A percentile compares a stretch with the other conserved stretches of the same genome.
phyloP scores from a whole-genome alignment of 2,797 vertebrate species.

The Lophius americanus region DNA sequence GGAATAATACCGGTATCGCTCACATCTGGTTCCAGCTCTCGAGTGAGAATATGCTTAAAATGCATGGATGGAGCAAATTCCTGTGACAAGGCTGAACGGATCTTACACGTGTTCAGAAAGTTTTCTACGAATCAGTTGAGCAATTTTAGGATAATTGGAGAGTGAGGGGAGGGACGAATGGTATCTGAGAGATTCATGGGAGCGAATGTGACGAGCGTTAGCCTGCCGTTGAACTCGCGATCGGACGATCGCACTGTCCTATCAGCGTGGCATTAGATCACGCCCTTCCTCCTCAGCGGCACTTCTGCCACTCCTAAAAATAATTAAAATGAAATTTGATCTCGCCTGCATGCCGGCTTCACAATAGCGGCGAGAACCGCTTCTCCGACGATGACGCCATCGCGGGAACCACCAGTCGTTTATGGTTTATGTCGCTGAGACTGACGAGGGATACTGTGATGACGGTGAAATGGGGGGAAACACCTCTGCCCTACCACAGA shows the following conservation, averaged over 20 bases:
- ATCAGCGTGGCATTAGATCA: conserved; percentile 35
- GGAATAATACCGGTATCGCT: neutral
- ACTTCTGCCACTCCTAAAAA: conserved; percentile 40
- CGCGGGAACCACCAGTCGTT: conserved; percentile 17
- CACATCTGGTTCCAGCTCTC: no score
- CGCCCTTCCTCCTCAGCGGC: conserved; percentile 15
- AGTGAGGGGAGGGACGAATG: no score
- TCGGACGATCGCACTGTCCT: conserved; percentile 23
- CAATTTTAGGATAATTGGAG: no score
- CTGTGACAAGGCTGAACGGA: no score
- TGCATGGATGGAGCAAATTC: no score
- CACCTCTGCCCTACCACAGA: no score
- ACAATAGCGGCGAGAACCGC: conserved; percentile 4
- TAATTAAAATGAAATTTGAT: conserved; percentile 26
- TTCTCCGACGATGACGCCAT: conserved; percentile 18
- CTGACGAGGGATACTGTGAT: no score
- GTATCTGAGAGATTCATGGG: no score
- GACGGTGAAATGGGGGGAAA: no score
- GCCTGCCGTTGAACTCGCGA: conserved; percentile 17
- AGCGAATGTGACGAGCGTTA: conserved; percentile 20
- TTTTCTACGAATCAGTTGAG: no score
- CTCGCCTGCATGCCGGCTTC: conserved; percentile 15
- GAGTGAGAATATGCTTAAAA: no score
- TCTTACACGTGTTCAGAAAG: no score
- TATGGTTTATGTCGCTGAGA: neutral